Base-by-base conservation (phyloP, 1,140 invertebrate species). In the Sitophilus oryzae region DNA sequence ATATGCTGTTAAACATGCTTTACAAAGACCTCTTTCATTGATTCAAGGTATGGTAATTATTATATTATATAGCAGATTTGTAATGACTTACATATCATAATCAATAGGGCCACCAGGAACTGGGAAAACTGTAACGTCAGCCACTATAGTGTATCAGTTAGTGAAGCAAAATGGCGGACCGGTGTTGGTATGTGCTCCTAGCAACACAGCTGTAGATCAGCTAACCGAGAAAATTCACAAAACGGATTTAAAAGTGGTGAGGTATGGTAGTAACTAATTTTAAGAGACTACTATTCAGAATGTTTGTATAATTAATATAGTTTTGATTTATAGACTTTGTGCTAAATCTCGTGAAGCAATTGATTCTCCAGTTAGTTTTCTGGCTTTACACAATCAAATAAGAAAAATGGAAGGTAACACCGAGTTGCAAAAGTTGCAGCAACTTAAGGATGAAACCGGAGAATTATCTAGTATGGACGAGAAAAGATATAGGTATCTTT, bases 131-230 rank as follows among this genome's bases (percentile, higher is more conserved):
- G 96, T 99, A 0, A 99, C 97, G 1, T 99, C 96, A 5, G 97
- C 97, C 0, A 98, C 96, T 0, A 95, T 99, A 64, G 96, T 99
- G 0, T 99, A 98, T 70, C 97, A 99, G 72, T 76, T 99, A 23
- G 94, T 95, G 0, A 91, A 96, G 71, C 92, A 96, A 68, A 91
- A 86, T 60, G 89, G 86, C 4, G 93, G 93, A 2, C 93, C 95
- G 0, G 94, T 99, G 0, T 74, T 99, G 0, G 97, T 99, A 0
- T 99, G 96, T 74, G 96, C 96, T 2, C 97, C 97, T 0, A 96
- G 93, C 15, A 99, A 99, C 69, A 99, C 96, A 8, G 97, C 97
- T 37, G 97, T 99, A 0, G 97, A 99, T 74, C 97, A 99, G 68
- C 76, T 99, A 1, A 98, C 96, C 0, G 96, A 99, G 73, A 99